Base-by-base conservation (phyloP, 2,113 vertebrate genomes). In the Cephalophus harveyi region DNA sequence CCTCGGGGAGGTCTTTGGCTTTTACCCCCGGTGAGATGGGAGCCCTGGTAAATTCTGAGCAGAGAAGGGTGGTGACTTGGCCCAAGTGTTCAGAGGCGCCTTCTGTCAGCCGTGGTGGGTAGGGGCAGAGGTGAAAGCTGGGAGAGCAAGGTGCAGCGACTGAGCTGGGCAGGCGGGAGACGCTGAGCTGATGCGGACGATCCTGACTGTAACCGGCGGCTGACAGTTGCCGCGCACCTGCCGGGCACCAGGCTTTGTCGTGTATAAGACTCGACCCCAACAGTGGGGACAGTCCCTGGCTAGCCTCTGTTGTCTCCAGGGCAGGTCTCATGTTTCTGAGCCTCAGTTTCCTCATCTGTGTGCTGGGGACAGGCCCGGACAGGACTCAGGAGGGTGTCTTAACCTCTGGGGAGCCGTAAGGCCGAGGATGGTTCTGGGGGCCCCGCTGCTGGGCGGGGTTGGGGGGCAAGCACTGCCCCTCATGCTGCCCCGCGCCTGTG, bases 401-500 rank as follows among this genome's bases (percentile, higher is more conserved):
- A 48, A 28, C 28, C n/a, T 27, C 71, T 43, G 2, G 17, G 54
- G 60, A 81, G 33, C 71, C 71, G 6, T 36, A 82, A 81, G 36
- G 54, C 36, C 2, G 0, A 0, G n/a, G 21, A 36, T 11, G 27
- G 40, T 36, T n/a, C 54, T 23, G 48, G 62, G 50, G n/a, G 10
- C 27, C 8, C 2, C 1, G 19, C 59, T 33, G n/a, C 14, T 33
- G 36, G 5, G 46, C 1, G 4, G 28, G 30, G 48, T 11, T 28
- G 21, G 12, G 40, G 7, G 9, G 81, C 11, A 15, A 17, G 14
- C 67, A 17, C 7, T 10, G n/a, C 40, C 40, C 54, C 54, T 94
- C 67, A 90, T 0, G 0, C 87, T 4, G 3, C 2, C 21, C n/a
- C 7, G 0, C 9, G 19, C 33, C 27, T 30, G 9, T 78, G 19